A percentile compares a stretch with the other conserved stretches of the same genome.
phyloP scores from a whole-genome alignment of 2,888 invertebrate genomes.

The Linnaemya tessellans region DNA sequence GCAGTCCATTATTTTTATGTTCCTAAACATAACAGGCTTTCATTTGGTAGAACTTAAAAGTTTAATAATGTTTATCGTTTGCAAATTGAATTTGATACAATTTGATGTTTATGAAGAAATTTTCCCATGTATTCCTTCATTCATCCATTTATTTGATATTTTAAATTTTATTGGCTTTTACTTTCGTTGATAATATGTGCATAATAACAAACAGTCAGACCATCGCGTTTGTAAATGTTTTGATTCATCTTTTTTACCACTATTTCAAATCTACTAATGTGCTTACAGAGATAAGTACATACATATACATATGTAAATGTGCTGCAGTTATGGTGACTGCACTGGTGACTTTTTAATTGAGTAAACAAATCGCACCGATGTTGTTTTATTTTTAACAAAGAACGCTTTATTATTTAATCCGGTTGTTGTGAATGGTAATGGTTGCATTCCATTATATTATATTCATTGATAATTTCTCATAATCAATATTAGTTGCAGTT shows the following conservation, averaged over 20 bases:
- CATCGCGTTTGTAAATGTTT: slow-evolving; percentile 16
- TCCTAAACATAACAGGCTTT: too few species aligned
- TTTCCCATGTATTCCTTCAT: slow-evolving; percentile 20
- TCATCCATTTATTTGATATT: slow-evolving; percentile 16
- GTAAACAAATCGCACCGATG: slow-evolving; percentile 30
- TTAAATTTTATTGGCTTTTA: slow-evolving; percentile 55
- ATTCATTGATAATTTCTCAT: too few species aligned
- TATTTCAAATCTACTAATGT: too few species aligned
- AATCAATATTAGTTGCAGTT: too few species aligned
- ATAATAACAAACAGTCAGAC: not conserved
- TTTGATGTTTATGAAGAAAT: not conserved
- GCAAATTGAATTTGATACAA: not conserved
- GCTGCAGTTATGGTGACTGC: not conserved
- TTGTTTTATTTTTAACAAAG: slow-evolving; percentile 26
- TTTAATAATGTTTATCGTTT: too few species aligned
- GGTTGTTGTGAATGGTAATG: not conserved
- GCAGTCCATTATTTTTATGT: too few species aligned
- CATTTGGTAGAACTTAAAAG: too few species aligned
- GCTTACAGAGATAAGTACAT: not conserved
- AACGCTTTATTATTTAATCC: slow-evolving; percentile 19
- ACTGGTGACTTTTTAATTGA: slow-evolving; percentile 34
- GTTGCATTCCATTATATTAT: too few species aligned
- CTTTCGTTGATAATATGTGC: slow-evolving; percentile 61
- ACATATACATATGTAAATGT: not conserved
- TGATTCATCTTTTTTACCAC: too few species aligned